Percentiles rank a stretch among this genome's conserved stretches.
Conservation (phyloP, 2,797 vertebrate species). For the Dryobates pubescens region DNA sequence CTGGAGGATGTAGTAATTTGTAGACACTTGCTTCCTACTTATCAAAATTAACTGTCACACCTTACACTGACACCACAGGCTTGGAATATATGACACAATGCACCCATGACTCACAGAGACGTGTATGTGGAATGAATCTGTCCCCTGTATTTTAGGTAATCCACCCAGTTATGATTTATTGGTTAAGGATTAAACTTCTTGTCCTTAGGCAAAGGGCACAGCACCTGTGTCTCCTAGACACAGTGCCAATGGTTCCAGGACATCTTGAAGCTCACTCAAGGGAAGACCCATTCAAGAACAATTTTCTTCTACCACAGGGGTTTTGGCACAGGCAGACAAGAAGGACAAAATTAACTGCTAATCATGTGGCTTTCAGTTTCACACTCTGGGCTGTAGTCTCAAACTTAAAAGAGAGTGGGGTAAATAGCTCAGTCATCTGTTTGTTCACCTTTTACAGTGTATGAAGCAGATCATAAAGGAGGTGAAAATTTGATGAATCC, state of each 20-base stretch:
- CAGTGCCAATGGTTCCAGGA: background rate
- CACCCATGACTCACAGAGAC: rapidly evolving
- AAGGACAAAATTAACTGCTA: background rate
- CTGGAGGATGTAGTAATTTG: background rate
- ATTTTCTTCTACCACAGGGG: background rate
- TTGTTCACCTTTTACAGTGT: background rate
- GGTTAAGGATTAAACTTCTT: background rate
- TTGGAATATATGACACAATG: background rate
- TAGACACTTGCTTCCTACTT: conserved; percentile 4
- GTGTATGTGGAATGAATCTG: background rate
- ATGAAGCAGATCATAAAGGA: background rate
- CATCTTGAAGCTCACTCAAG: background rate
- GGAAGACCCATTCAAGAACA: background rate
- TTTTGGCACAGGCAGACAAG: background rate
- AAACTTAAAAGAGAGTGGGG: background rate
- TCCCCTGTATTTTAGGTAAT: background rate
- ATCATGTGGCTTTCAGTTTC: background rate
- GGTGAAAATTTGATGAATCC: background rate
- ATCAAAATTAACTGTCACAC: background rate
- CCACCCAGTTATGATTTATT: background rate
- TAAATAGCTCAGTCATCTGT: background rate
- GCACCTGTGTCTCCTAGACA: background rate
- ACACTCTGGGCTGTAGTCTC: background rate
- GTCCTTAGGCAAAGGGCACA: background rate
- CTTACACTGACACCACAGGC: background rate